Base-by-base conservation (phyloP, 2,888 invertebrate genomes). In the Drosophila robusta region DNA sequence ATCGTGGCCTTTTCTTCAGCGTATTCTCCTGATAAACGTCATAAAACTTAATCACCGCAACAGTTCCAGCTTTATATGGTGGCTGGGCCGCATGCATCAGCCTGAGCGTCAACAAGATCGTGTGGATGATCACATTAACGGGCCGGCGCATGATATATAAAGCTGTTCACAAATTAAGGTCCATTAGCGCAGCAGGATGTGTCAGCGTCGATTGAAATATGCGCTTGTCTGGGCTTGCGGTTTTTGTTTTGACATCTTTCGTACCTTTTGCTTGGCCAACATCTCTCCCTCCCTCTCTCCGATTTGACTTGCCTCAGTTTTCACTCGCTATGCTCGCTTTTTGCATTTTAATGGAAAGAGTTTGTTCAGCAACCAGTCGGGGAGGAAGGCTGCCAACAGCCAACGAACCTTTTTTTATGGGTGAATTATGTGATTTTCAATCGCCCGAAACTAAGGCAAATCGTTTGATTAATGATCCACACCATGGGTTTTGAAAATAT, bases 161-260 rank as follows among this genome's bases (percentile, higher is more conserved):
- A 87, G 77, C 89, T 85, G 89, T 87, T 88, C 89, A 82, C 88
- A 89, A 90, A 90, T 90, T 90, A 90, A 80, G 87, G 87, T 90
- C 90, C 90, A 90, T 90, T 90, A 90, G 84, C 90, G 78, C 90
- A 86, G 90, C 89, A 87, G 90, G 90, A 90, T 90, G 84, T 88
- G 87, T 89, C 90, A 89, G 78, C 87, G 75, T 70, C 75, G 87
- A 86, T 83, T 88, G 89, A 85, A 85, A 89, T 89, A 89, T 87
- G 84, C 84, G 75, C 87, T 86, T 88, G 84, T 87, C 88, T 64
- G 74, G 70, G 70, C 76, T 82, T 80, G 84, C 87, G 89, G 84
- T 76, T 80, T 76, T 80, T 83, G 89, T 84, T 84, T 84, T 84
- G 83, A 83, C 83, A 83, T 88, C 76, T 86, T 76, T 82, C 78